These are phyloP conservation scores for Thamnophis sirtalis DNA, from an alignment of 2,113 vertebrate species.

Conservation along the genomic window DNA sequence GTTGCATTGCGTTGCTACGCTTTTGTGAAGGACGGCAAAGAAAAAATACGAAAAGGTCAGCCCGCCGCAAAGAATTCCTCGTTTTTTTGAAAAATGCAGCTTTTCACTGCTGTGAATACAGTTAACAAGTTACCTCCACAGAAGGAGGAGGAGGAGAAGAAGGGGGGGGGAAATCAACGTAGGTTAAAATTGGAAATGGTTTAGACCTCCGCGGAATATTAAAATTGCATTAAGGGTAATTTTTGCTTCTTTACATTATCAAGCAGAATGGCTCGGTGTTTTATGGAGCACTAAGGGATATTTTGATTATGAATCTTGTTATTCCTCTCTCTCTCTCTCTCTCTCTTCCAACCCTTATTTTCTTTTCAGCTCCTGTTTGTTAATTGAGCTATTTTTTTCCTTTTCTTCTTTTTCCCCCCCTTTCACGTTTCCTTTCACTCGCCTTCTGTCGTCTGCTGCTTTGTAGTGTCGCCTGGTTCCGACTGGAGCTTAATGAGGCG, in stretches of 20 bases:
- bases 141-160: neutral
- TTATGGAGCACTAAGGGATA: neutral
- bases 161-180: neutral
- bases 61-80: neutral
- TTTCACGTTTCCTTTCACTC: neutral
- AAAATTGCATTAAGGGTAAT: neutral
- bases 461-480: constrained; percentile 18
- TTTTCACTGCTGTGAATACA: neutral
- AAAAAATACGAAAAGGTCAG: neutral
- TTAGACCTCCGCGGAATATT: neutral
- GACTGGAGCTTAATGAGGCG: constrained; percentile 14
- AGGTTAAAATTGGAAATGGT: neutral
- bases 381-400: neutral
- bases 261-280: neutral
- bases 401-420: neutral
- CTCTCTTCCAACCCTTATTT: neutral
- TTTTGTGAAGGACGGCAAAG: neutral
- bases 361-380: neutral
- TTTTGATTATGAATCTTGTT: neutral
- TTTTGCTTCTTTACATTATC: neutral
- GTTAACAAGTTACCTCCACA: neutral
- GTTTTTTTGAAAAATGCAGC: neutral
- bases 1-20: neutral
- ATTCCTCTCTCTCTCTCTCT: too few relatives aligned
- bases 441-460: neutral